These are phyloP conservation scores for Addax nasomaculatus DNA, from an alignment of 2,113 vertebrate genomes.

Conservation along the genomic window DNA sequence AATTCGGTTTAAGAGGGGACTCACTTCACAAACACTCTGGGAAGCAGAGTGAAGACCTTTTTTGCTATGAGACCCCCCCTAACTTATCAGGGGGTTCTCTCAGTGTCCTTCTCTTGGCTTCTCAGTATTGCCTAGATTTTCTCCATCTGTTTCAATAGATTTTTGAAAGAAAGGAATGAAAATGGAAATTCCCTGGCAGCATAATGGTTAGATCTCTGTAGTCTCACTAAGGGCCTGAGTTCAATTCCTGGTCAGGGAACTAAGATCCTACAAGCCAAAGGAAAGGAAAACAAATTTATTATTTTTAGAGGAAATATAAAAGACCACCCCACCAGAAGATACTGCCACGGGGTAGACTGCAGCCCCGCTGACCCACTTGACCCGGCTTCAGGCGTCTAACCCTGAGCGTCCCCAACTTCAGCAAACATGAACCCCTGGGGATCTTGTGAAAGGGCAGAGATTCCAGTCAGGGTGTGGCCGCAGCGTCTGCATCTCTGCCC, in stretches of 20 bases:
- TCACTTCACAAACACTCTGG: background rate
- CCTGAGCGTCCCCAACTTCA: too few relatives aligned
- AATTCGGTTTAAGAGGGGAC: background rate
- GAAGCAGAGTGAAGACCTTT: background rate
- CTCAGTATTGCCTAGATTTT: background rate
- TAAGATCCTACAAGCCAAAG: background rate
- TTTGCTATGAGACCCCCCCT: background rate
- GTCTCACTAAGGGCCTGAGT: background rate
- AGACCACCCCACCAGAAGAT: background rate
- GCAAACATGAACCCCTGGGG: background rate
- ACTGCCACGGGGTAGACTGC: background rate
- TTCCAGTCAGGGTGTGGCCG: background rate
- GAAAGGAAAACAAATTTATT: background rate
- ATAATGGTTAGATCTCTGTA: background rate
- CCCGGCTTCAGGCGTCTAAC: accelerated
- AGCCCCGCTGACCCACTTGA: background rate
- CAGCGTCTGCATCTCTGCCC: background rate
- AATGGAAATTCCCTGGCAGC: background rate
- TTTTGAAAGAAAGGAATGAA: background rate
- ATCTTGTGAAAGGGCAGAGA: background rate
- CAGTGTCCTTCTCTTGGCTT: background rate
- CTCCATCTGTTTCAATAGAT: background rate
- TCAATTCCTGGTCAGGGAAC: background rate
- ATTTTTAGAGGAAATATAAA: background rate
- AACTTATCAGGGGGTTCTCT: background rate